A percentile compares a stretch with the other conserved stretches of the same genome.
Conservation (phyloP, 2,888 invertebrate genomes). For the Sepiola atlantica region DNA sequence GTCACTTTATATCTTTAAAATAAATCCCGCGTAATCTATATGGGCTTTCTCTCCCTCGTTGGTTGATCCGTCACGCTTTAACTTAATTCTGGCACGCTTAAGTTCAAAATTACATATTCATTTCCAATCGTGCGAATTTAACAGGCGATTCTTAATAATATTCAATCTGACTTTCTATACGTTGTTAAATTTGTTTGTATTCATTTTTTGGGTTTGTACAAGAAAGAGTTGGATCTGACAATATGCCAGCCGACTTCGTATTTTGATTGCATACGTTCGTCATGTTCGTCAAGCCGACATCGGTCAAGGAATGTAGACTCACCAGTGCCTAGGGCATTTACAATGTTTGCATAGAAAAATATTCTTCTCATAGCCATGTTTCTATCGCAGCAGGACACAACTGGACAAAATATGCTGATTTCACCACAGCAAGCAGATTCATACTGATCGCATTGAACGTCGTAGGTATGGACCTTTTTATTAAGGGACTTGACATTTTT, state of each 20-base stretch:
- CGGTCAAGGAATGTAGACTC: not conserved
- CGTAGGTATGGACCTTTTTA: not conserved
- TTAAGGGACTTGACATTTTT: not conserved
- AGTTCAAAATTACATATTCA: too few relatives aligned
- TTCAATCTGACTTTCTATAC: too few relatives aligned
- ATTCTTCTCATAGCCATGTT: not conserved
- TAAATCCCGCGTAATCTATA: too few relatives aligned
- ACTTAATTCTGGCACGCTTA: too few relatives aligned
- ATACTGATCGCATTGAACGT: not conserved
- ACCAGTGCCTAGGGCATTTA: not conserved
- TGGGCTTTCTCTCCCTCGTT: too few relatives aligned
- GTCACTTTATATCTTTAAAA: too few relatives aligned
- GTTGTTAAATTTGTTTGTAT: too few relatives aligned
- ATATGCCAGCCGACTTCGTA: not conserved
- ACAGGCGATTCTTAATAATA: too few relatives aligned
- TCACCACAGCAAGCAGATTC: not conserved
- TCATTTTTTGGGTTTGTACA: not conserved
- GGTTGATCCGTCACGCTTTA: too few relatives aligned
- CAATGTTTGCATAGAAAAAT: not conserved
- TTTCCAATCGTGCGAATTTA: too few relatives aligned
- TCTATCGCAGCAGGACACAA: not conserved
- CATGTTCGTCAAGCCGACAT: not conserved
- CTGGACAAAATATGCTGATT: not conserved
- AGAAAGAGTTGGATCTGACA: not conserved
- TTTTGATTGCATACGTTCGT: not conserved